Percentiles rank a stretch among this genome's conserved stretches.
These are phyloP conservation scores for Pasiphila rectangulata DNA, from an alignment of 2,888 invertebrate species.

Conservation along the genomic window DNA sequence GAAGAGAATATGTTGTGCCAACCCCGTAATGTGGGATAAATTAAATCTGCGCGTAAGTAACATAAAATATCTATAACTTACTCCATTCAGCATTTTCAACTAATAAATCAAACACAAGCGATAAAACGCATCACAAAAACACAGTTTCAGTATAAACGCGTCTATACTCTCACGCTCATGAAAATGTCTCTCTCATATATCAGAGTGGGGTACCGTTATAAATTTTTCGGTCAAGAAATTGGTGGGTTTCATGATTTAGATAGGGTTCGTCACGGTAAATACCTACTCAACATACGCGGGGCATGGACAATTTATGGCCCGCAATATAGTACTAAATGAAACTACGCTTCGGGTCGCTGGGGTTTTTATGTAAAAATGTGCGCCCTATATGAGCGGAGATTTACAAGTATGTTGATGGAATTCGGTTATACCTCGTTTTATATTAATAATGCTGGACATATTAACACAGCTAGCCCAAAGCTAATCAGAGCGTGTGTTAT, in stretches of 20 bases:
- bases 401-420: slow-evolving; percentile 19
- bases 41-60: too few relatives aligned
- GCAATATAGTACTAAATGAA: slow-evolving; percentile 70
- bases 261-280: slow-evolving; percentile 56
- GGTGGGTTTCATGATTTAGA: slow-evolving; percentile 64
- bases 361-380: slow-evolving; percentile 45
- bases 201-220: slow-evolving; percentile 62
- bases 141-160: slow-evolving; percentile 6
- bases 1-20: too few relatives aligned
- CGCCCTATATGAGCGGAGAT: slow-evolving; percentile 26
- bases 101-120: slow-evolving; percentile 27
- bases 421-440: too few relatives aligned
- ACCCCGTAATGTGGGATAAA: too few relatives aligned
- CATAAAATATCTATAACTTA: too few relatives aligned
- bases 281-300: slow-evolving; percentile 55
- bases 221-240: slow-evolving; percentile 79
- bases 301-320: slow-evolving; percentile 62
- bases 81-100: too few relatives aligned
- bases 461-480: too few relatives aligned
- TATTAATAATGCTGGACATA: too few relatives aligned
- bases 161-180: slow-evolving; percentile 27
- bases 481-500: too few relatives aligned
- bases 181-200: slow-evolving; percentile 57
- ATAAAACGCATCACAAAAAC: slow-evolving; percentile 29
- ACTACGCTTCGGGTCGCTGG: slow-evolving; percentile 30